Base-by-base conservation (phyloP, 1,140 invertebrate species). In the Drosophila lacteicornis region DNA sequence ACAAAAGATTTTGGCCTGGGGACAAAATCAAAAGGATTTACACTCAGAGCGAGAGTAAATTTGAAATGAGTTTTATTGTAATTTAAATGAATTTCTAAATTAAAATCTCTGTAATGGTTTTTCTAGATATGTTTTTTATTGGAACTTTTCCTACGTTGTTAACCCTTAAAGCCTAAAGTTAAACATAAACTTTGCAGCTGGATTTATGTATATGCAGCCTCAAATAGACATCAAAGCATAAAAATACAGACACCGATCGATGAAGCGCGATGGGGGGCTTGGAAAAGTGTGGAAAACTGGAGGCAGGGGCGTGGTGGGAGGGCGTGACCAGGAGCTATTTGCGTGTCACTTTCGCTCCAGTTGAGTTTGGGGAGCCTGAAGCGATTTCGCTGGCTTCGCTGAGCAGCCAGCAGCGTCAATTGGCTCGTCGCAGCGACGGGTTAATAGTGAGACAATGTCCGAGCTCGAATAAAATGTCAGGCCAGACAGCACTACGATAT, bases 141-240 rank as follows among this genome's bases (percentile, higher is more conserved):
- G 17, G 2, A 17, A 9, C 3, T 30, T 25, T 17, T 12, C 3
- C 50, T 33, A 5, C n/a, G 2, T 8, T 13, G 6, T 4, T 13
- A 55, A 58, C 40, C 66, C 47, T 56, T 85, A 74, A 84, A 81
- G 67, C 82, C 45, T 12, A 22, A 49, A 71, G 62, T 83, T 70
- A 77, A 84, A 71, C 53, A 77, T 25, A 82, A 50, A n/a, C 36
- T 67, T 36, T 43, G 13, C 46, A 36, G 50, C 62, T n/a, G 19
- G 33, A 46, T 53, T 58, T 57, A 46, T 53, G 53, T 57, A 46
- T 36, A 46, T 40, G 30, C 11, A 65, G 42, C 74, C 83, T 59
- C 51, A 83, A 88, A 88, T 88, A 90, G 84, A 88, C 84, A 90
- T 88, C 85, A 88, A 88, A 88, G 84, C 68, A 40, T 65, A 71